Conservation (phyloP, 2,797 vertebrate genomes). For the Tolypeutes matacus region DNA sequence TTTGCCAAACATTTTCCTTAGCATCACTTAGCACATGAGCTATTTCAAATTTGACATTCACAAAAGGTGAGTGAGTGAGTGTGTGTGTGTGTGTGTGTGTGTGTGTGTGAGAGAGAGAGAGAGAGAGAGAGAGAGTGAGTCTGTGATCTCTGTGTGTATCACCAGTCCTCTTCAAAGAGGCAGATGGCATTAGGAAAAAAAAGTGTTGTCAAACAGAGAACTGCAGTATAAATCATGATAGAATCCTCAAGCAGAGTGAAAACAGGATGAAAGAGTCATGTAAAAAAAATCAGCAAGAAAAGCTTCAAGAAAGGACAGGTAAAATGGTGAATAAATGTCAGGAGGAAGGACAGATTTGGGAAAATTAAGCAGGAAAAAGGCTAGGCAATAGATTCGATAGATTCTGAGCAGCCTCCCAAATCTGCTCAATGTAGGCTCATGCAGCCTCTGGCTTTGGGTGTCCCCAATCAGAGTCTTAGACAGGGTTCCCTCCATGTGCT, state of each 20-base stretch:
- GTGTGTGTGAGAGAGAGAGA: background rate
- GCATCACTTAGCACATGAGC: background rate
- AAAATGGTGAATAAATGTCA: background rate
- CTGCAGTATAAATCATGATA: conserved; percentile 19
- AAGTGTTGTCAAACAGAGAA: conserved; percentile 59
- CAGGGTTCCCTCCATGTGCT: background rate
- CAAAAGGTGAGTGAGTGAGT: background rate
- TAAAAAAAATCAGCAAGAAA: conserved; percentile 8
- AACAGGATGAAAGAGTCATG: background rate
- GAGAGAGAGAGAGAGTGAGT: no score
- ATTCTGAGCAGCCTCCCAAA: fast-evolving
- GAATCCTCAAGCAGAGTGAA: background rate
- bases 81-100: background rate
- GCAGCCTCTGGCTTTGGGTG: background rate
- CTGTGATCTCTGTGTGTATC: background rate
- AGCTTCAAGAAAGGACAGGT: background rate
- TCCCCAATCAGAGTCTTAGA: background rate
- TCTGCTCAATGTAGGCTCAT: background rate
- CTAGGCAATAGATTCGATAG: fast-evolving
- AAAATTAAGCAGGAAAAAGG: background rate
- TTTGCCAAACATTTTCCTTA: background rate
- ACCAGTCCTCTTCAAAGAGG: conserved; percentile 40
- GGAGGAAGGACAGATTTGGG: background rate
- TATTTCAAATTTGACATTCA: conserved; percentile 11
- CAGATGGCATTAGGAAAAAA: conserved; percentile 47